Evolutionary conservation across 2,797 vertebrate genomes (phyloP).

Genomic region (Halcyon chelicuti): DNA sequence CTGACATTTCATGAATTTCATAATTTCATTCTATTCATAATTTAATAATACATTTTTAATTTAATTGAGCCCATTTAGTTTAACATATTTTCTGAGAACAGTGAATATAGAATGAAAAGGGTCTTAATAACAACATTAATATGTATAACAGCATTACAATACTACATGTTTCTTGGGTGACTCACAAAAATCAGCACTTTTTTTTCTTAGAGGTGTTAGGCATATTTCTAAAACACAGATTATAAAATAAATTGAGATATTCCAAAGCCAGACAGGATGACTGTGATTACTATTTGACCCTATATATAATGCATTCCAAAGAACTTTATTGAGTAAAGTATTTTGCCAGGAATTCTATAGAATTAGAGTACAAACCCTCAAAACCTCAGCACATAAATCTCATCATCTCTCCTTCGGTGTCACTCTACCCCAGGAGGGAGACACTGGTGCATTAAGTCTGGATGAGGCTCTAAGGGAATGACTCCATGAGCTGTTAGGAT

Average conservation of each 20-base stretch:
- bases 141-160: neutral
- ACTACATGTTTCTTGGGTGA: neutral
- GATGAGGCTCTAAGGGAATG: neutral
- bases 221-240: neutral
- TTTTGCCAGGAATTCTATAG: neutral
- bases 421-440: neutral
- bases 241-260: neutral
- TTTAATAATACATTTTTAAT: neutral
- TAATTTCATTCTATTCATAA: neutral
- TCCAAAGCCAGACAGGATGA: neutral
- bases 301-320: neutral
- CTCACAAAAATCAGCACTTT: neutral
- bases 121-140: neutral
- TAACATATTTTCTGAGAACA: neutral
- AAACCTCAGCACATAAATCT: neutral
- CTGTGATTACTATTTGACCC: neutral
- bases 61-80: neutral
- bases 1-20: neutral
- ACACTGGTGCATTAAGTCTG: accelerated
- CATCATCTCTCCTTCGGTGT: accelerated
- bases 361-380: neutral
- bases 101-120: neutral
- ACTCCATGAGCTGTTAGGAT: neutral
- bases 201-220: neutral
- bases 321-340: neutral